Conservation (phyloP, 2,888 invertebrate genomes). For the Drosophila neonasuta region DNA sequence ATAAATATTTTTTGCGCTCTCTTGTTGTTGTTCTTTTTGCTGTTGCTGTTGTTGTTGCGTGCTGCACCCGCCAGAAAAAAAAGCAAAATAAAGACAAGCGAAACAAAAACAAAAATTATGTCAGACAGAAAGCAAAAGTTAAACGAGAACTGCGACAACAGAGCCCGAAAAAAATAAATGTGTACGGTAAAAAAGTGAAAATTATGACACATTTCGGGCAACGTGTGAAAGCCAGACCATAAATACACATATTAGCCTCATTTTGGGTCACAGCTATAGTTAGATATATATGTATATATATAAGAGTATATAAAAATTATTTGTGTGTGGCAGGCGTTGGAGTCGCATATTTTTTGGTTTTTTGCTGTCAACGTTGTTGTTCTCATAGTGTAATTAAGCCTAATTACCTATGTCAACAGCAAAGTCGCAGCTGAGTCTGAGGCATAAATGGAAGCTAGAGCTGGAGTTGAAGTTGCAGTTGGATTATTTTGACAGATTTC, state of each 20-base stretch:
- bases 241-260: conserved; percentile 78
- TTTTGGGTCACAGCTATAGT: conserved; percentile 39
- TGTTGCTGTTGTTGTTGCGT: conserved; percentile 38
- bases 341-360: conserved; percentile 37
- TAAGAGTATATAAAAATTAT: background rate
- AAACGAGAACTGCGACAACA: conserved; percentile 60
- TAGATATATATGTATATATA: background rate
- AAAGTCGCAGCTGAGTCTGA: conserved; percentile 7
- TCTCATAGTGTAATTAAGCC: conserved; percentile 71
- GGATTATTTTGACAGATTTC: conserved; percentile 72
- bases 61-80: conserved; percentile 18
- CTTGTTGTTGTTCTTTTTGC: conserved; percentile 8
- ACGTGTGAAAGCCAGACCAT: conserved; percentile 57
- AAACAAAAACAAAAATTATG: conserved; percentile 42
- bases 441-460: conserved; percentile 9
- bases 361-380: conserved; percentile 53
- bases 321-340: conserved; percentile 25
- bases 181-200: conserved; percentile 59
- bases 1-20: conserved; percentile 36
- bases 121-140: conserved; percentile 65
- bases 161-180: conserved; percentile 14
- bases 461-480: conserved; percentile 21
- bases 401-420: conserved; percentile 73
- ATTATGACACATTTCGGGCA: conserved; percentile 61
- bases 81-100: conserved; percentile 6